Percentiles rank a stretch among this genome's conserved stretches.
Conservation (phyloP, 2,113 vertebrate genomes). For the Pomatorhinus ruficollis region DNA sequence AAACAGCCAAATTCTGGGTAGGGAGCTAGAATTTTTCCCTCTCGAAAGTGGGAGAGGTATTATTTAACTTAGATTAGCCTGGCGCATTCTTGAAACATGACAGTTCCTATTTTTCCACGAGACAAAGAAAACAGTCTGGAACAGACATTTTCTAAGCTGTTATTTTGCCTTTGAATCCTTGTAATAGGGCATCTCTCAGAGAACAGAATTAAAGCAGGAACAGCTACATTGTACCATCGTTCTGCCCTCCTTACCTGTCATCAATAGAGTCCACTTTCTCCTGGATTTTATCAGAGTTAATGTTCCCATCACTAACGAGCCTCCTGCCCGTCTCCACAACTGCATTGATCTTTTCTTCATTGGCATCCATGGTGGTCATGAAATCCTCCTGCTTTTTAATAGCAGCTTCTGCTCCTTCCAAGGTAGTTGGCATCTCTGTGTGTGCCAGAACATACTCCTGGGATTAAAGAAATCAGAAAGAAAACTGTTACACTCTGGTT, state of each 20-base stretch:
- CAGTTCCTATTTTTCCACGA: not conserved
- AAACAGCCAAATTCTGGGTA: not conserved
- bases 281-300: conserved; percentile 93
- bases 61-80: not conserved
- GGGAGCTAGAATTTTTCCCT: not conserved
- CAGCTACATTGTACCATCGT: not conserved
- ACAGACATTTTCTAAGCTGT: not conserved
- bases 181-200: not conserved
- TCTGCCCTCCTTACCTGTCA: conserved; percentile 80
- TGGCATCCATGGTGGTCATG: conserved; percentile 99
- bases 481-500: not conserved
- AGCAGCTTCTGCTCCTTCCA: conserved; percentile 94
- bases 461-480: not conserved
- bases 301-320: conserved; percentile 92
- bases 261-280: conserved; percentile 97
- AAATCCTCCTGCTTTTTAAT: conserved; percentile 99
- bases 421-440: conserved; percentile 94
- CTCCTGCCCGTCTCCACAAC: conserved; percentile 93
- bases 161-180: not conserved
- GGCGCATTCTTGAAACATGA: not conserved
- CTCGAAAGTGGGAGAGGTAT: not conserved
- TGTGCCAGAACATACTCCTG: conserved; percentile 97
- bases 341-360: conserved; percentile 94
- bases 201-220: not conserved
- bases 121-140: not conserved